Evolutionary conservation across 2,797 vertebrate species (phyloP).

Genomic region (Coracias cyanogaster): DNA sequence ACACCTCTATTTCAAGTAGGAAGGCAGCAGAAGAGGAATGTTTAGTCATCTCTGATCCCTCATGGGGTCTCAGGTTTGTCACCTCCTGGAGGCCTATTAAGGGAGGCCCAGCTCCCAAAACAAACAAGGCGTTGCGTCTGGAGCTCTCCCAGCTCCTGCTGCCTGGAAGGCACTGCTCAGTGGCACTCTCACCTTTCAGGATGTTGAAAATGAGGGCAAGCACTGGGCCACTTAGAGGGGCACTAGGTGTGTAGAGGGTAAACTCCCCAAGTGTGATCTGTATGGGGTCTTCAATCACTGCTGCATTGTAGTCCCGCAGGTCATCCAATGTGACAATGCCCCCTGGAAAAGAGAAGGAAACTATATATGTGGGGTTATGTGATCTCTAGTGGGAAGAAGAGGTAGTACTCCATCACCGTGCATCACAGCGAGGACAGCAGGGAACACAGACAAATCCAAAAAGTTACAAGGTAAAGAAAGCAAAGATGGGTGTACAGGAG

Average conservation of each 20-base stretch:
- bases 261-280: constrained; percentile 83
- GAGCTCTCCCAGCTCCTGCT: not conserved
- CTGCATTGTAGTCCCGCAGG: constrained; percentile 83
- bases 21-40: not conserved
- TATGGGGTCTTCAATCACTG: constrained; percentile 84
- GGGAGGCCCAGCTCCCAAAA: not conserved
- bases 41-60: not conserved
- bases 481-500: not conserved
- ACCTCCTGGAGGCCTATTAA: not conserved
- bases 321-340: constrained; percentile 92
- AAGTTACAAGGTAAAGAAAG: not conserved
- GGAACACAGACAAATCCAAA: not conserved
- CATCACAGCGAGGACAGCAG: not conserved
- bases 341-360: constrained; percentile 78
- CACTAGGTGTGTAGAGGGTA: constrained; percentile 84
- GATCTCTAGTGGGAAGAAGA: not conserved
- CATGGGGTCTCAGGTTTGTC: not conserved
- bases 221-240: constrained; percentile 92
- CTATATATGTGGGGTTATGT: not conserved
- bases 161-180: not conserved
- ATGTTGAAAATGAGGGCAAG: constrained; percentile 93
- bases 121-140: not conserved
- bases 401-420: not conserved
- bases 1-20: not conserved
- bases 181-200: constrained; percentile 84